Conservation (phyloP, 1,140 invertebrate species). For the Helicoverpa armigera region DNA sequence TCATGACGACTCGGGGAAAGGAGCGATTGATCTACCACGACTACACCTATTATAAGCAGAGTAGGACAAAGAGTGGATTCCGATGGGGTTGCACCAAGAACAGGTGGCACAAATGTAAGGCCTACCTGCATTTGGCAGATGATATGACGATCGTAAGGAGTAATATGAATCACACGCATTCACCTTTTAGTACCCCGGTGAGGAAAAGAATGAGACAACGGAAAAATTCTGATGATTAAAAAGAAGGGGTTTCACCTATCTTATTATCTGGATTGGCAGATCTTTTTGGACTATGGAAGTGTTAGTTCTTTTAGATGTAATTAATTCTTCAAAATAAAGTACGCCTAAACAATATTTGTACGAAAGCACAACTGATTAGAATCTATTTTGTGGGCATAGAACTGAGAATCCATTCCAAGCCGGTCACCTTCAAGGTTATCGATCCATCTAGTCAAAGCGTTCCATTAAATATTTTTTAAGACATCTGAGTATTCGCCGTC, state of each 20-base stretch:
- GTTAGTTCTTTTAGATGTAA: no score
- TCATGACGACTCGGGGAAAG: slow-evolving; percentile 82
- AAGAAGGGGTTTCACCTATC: not conserved
- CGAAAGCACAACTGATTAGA: not conserved
- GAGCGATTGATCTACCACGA: slow-evolving; percentile 77
- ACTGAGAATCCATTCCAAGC: no score
- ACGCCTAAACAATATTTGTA: not conserved
- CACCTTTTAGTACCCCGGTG: slow-evolving; percentile 65
- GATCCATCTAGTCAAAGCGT: no score
- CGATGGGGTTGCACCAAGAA: slow-evolving; percentile 83
- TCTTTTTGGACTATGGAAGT: no score
- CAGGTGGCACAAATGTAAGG: slow-evolving; percentile 82
- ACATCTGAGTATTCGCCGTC: no score
- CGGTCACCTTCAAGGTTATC: no score
- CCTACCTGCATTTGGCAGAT: slow-evolving; percentile 78
- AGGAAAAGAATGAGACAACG: slow-evolving; percentile 48
- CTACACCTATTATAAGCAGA: slow-evolving; percentile 83
- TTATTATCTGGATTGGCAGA: not conserved
- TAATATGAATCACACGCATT: slow-evolving; percentile 81
- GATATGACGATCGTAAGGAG: slow-evolving; percentile 80
- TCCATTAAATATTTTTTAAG: no score
- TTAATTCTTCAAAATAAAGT: no score
- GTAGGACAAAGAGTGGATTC: slow-evolving; percentile 74
- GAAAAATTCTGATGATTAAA: slow-evolving; percentile 1
- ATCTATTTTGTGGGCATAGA: no score